Percentiles rank a stretch among this genome's conserved stretches.
Evolutionary conservation across 2,113 vertebrate species (phyloP).

Genomic region (Nicator chloris): DNA sequence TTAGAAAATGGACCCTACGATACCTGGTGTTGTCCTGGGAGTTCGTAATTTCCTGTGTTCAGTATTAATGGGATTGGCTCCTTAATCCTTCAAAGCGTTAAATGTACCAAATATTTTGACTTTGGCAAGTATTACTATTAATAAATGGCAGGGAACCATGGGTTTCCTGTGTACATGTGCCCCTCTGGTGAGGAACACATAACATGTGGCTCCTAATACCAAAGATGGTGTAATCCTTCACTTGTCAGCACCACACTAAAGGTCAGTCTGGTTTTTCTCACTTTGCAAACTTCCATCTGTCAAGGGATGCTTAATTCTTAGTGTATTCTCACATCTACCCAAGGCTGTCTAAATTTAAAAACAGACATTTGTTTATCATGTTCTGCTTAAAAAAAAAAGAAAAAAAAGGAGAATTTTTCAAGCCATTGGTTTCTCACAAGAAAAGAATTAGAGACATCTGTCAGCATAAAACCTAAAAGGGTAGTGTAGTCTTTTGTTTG

Average conservation of each 20-base stretch:
- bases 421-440: constrained; percentile 47
- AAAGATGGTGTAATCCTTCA: constrained; percentile 58
- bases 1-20: not conserved
- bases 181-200: constrained; percentile 50
- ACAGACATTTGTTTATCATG: constrained; percentile 63
- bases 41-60: constrained; percentile 42
- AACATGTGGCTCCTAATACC: constrained; percentile 52
- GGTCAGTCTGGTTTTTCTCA: constrained; percentile 77
- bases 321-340: constrained; percentile 64
- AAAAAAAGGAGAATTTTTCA: constrained; percentile 21
- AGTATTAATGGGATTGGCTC: constrained; percentile 44
- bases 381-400: constrained; percentile 40
- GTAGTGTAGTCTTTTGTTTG: not conserved
- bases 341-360: constrained; percentile 69
- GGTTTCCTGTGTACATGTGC: constrained; percentile 49
- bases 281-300: constrained; percentile 72
- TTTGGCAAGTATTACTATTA: constrained; percentile 28
- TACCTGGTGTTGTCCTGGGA: not conserved
- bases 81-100: constrained; percentile 59
- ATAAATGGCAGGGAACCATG: constrained; percentile 52
- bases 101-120: constrained; percentile 61
- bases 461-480: constrained; percentile 17
- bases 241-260: constrained; percentile 61
- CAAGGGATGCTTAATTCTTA: constrained; percentile 70
- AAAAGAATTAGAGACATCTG: constrained; percentile 32